Conservation (phyloP, 2,113 vertebrate genomes). For the Tetrao urogallus region DNA sequence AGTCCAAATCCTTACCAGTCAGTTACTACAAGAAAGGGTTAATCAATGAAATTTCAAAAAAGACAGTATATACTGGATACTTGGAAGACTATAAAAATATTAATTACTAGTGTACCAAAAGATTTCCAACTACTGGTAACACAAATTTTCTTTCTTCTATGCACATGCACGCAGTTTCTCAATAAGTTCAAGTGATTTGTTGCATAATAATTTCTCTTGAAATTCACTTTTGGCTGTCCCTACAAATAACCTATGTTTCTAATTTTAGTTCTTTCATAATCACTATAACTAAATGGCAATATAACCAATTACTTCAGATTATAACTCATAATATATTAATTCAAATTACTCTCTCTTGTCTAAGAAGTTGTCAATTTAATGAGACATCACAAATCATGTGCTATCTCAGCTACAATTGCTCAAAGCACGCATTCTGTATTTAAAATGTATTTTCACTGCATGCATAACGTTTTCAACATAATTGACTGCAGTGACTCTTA, state of each 20-base stretch:
- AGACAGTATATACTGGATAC: neutral
- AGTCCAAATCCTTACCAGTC: neutral
- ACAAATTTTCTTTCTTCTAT: neutral
- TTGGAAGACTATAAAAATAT: neutral
- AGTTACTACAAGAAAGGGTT: neutral
- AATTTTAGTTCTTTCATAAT: slow-evolving; percentile 1
- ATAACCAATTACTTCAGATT: neutral
- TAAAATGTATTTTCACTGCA: slow-evolving; percentile 9
- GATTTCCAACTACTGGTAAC: neutral
- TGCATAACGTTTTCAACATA: neutral
- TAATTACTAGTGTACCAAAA: neutral
- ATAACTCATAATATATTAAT: neutral
- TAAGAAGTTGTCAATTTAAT: slow-evolving; percentile 15
- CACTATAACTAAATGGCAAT: neutral
- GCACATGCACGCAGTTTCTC: no score
- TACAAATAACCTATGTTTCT: neutral
- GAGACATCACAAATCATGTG: slow-evolving; percentile 11
- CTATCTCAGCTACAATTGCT: slow-evolving; percentile 1
- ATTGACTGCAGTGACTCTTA: neutral
- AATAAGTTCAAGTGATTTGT: neutral
- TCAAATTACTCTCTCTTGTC: neutral
- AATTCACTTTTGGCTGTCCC: neutral
- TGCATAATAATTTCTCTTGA: neutral
- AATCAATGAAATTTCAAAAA: neutral
- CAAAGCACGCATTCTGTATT: neutral